phyloP scores from a whole-genome alignment of 2,797 vertebrate genomes.

The Garrulus glandarius region DNA sequence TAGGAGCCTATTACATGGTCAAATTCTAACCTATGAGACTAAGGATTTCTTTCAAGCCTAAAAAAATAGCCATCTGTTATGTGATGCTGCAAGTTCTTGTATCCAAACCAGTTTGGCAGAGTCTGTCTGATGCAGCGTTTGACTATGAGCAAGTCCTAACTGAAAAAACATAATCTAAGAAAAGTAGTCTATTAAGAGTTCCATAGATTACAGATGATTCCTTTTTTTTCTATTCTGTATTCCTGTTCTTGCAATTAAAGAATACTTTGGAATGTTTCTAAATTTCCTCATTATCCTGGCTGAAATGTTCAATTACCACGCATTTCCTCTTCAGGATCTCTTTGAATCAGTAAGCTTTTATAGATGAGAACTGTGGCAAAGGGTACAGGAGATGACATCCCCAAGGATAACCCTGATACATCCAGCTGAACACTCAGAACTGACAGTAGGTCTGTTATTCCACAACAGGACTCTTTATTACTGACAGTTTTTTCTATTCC shows the following conservation, averaged over 20 bases:
- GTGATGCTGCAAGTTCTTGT: not conserved
- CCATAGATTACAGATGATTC: not conserved
- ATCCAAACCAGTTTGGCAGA: not conserved
- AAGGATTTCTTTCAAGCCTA: not conserved
- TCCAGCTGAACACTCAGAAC: not conserved
- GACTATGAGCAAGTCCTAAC: not conserved
- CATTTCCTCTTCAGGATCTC: not conserved
- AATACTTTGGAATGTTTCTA: not conserved
- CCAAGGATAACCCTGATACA: not conserved
- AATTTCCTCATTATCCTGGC: not conserved
- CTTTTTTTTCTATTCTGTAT: not conserved
- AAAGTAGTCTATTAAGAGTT: not conserved
- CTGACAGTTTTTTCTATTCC: not conserved
- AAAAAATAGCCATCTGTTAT: not conserved
- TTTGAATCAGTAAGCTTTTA: not conserved
- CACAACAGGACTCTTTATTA: not conserved
- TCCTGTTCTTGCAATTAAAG: not conserved
- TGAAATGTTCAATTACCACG: not conserved
- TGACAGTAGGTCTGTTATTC: not conserved
- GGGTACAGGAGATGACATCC: slow-evolving; percentile 6
- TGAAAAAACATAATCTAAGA: not conserved
- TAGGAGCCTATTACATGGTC: not conserved
- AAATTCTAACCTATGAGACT: not conserved
- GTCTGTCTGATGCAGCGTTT: not conserved
- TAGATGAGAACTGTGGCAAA: not conserved